Percentiles rank a stretch among this genome's conserved stretches.
Evolutionary conservation across 1,140 invertebrate species (phyloP).

Genomic region (Drosophila mojavensis): DNA sequence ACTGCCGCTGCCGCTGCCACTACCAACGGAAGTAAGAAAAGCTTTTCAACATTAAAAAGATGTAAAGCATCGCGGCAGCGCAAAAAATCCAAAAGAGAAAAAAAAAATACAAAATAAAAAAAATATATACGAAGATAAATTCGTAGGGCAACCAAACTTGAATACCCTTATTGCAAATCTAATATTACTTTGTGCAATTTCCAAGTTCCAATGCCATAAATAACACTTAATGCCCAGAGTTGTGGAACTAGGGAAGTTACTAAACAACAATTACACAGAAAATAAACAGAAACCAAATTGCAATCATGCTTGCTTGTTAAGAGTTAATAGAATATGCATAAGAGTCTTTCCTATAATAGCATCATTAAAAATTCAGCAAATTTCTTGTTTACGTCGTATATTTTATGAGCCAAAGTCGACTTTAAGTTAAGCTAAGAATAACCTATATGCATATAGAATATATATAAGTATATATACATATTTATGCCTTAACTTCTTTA

Average conservation of each 20-base stretch:
- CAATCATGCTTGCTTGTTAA: too few relatives aligned
- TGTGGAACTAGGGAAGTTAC: background rate
- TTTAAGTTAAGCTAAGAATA: too few relatives aligned
- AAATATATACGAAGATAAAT: background rate
- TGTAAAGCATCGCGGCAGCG: conserved; percentile 73
- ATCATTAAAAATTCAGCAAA: background rate
- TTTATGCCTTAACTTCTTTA: background rate
- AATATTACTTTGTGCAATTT: background rate
- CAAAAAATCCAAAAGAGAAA: conserved; percentile 23
- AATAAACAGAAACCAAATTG: too few relatives aligned
- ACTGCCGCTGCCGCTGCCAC: conserved; percentile 46
- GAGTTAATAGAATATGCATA: too few relatives aligned
- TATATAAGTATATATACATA: background rate
- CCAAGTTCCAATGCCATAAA: background rate
- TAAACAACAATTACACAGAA: background rate
- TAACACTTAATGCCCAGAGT: background rate
- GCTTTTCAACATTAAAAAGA: conserved; percentile 83
- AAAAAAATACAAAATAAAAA: conserved; percentile 17
- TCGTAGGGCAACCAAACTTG: background rate
- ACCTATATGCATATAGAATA: too few relatives aligned
- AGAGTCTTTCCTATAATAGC: too few relatives aligned
- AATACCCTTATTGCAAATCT: conserved; percentile 27
- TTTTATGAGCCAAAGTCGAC: too few relatives aligned
- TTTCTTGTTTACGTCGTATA: background rate
- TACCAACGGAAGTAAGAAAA: conserved; percentile 75